Percentiles rank a stretch among this genome's conserved stretches.
Conservation (phyloP, 2,113 vertebrate species). For the Pollachius pollachius region DNA sequence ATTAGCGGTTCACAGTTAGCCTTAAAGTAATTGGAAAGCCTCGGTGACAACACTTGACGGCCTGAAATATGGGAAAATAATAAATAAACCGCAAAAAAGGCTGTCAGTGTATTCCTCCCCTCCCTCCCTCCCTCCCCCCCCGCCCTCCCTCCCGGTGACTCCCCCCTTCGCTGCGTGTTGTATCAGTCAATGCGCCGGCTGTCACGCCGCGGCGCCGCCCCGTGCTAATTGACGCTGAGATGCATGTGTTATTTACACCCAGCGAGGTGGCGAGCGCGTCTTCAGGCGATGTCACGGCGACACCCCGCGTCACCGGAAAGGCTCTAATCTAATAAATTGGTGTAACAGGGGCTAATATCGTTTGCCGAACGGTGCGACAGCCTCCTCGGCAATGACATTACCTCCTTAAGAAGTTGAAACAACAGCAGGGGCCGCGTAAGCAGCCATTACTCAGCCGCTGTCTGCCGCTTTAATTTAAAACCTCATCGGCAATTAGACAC, state of each 20-base stretch:
- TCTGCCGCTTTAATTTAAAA: conserved; percentile 67
- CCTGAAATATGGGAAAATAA: conserved; percentile 35
- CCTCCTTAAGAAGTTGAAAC: conserved; percentile 52
- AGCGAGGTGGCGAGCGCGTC: conserved; percentile 58
- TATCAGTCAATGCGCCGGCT: conserved; percentile 68
- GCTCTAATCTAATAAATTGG: conserved; percentile 61
- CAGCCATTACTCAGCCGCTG: conserved; percentile 37
- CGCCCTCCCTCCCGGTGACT: too few relatives aligned
- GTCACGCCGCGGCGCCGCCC: conserved; percentile 63
- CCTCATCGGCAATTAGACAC: conserved; percentile 69
- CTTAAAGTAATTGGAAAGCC: conserved; percentile 72
- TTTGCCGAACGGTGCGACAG: conserved; percentile 55
- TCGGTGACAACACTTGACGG: conserved; percentile 44
- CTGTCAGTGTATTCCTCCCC: conserved; percentile 65
- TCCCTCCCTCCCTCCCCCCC: too few relatives aligned
- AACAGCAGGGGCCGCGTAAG: conserved; percentile 25
- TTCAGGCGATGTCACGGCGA: conserved; percentile 26
- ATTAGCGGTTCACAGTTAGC: conserved; percentile 69
- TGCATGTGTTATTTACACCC: conserved; percentile 65
- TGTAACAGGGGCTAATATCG: conserved; percentile 54
- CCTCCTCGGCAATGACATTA: conserved; percentile 56
- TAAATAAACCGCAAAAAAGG: background rate
- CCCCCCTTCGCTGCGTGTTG: conserved; percentile 34
- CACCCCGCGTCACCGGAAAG: conserved; percentile 61
- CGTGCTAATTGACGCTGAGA: conserved; percentile 69